Evolutionary conservation across 2,797 vertebrate species (phyloP), one percentile per base, ranked within the genome.

Genomic region (Urophycis tenuis): DNA sequence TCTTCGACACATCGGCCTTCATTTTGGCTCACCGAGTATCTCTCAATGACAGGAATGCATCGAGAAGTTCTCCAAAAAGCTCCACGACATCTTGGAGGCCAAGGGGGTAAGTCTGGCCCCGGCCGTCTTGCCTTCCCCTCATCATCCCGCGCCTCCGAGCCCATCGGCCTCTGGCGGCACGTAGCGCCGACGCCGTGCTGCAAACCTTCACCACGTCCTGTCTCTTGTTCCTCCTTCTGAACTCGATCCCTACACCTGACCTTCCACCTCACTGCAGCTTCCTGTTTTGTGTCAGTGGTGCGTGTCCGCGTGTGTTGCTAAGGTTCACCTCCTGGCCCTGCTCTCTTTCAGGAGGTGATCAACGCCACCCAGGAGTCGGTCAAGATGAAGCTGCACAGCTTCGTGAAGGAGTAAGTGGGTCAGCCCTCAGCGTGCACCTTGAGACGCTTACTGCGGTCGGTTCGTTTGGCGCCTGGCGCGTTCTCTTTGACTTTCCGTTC

Each of bases 351-450:
- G 96, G 96, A 96, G 34, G 91, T 96, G 79, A 94, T 97, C 5
- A 95, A 96, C 30, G 86, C 82, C 53, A 95, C 93, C 1, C 95
- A 97, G 82, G 94, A 93, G 75, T 89, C 93, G 0, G 93, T 96
- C 75, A 96, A 93, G 85, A 85, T 83, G 5, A 96, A 95, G 87
- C 92, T 97, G 78, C 94, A 95, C 84, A 94, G 80, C 79, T 94
- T 97, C 84, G 94, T 96, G 76, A 97, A 97, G 87, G 95, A 97
- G 96, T 97, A 83, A 95, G 96, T 71, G 75, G 31, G 72, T 32
- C 19, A n/a, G n/a, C n/a, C n/a, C n/a, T n/a, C n/a, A n/a, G n/a
- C n/a, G n/a, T n/a, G n/a, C n/a, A n/a, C n/a, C n/a, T n/a, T n/a
- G n/a, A n/a, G n/a, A n/a, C n/a, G n/a, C n/a, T n/a, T n/a, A n/a